Evolutionary conservation across 2,797 vertebrate genomes (phyloP).

Genomic region (Myotis myotis): DNA sequence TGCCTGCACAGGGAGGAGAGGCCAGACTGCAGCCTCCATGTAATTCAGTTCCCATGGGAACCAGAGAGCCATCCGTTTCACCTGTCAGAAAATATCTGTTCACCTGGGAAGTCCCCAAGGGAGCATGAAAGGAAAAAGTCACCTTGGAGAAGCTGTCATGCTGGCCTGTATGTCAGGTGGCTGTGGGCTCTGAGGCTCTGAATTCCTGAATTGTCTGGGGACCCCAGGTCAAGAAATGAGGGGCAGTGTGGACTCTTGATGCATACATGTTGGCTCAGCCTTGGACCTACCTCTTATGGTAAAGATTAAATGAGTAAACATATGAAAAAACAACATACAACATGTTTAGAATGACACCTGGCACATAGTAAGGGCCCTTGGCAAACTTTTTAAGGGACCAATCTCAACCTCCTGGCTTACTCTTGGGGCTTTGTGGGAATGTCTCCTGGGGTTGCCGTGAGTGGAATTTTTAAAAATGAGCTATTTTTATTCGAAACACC

Average conservation of each 20-base stretch:
- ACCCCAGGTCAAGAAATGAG: neutral
- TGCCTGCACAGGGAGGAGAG: neutral
- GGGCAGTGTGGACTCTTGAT: neutral
- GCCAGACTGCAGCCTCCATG: neutral
- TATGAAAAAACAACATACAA: neutral
- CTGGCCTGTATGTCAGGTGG: neutral
- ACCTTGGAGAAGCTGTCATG: neutral
- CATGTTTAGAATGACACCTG: neutral
- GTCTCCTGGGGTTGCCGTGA: neutral
- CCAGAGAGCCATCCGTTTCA: neutral
- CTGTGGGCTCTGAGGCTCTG: neutral
- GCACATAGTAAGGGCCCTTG: neutral
- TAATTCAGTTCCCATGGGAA: neutral
- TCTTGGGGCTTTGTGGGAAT: neutral
- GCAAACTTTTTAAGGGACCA: neutral
- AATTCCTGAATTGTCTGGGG: neutral
- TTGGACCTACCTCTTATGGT: neutral
- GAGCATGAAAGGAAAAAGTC: neutral
- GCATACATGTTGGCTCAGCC: neutral
- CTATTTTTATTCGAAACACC: neutral
- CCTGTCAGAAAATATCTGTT: neutral
- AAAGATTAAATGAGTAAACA: neutral
- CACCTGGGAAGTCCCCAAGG: neutral
- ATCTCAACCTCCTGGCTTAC: neutral
- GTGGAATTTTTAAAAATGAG: neutral